These are phyloP conservation scores for Cyprinella venusta DNA, from an alignment of 2,797 vertebrate genomes.

Conservation along the genomic window DNA sequence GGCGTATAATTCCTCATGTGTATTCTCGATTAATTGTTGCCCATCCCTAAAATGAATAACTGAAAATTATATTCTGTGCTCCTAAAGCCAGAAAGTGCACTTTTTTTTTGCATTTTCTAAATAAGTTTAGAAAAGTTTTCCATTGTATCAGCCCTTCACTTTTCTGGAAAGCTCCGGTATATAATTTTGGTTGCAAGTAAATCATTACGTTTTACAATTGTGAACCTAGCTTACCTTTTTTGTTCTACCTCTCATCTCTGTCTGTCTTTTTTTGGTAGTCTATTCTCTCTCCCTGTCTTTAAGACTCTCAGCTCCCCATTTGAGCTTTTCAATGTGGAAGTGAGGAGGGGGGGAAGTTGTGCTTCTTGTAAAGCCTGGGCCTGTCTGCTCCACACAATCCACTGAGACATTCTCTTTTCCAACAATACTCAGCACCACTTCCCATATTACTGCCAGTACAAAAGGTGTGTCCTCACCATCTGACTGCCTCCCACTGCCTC, in stretches of 20 bases:
- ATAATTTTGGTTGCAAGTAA: slow-evolving; percentile 17
- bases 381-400: slow-evolving; percentile 42
- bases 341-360: slow-evolving; percentile 5
- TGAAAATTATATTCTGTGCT: too few relatives aligned
- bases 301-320: slow-evolving; percentile 29
- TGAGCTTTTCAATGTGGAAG: slow-evolving; percentile 44
- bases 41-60: too few relatives aligned
- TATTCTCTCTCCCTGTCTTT: slow-evolving; percentile 39
- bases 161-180: slow-evolving; percentile 8
- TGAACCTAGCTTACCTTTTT: background rate
- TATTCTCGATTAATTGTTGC: too few relatives aligned
- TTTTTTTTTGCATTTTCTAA: background rate
- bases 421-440: slow-evolving; percentile 50
- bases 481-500: slow-evolving; percentile 8
- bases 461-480: slow-evolving; percentile 46
- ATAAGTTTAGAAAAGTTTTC: background rate
- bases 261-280: slow-evolving; percentile 15
- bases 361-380: slow-evolving; percentile 22
- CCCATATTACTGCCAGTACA: slow-evolving; percentile 44
- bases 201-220: slow-evolving; percentile 9
- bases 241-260: background rate
- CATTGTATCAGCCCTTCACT: slow-evolving; percentile 9
- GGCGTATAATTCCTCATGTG: too few relatives aligned
- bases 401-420: slow-evolving; percentile 44
- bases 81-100: too few relatives aligned